Base-by-base conservation (phyloP, 2,113 vertebrate genomes). In the Garra rufa region DNA sequence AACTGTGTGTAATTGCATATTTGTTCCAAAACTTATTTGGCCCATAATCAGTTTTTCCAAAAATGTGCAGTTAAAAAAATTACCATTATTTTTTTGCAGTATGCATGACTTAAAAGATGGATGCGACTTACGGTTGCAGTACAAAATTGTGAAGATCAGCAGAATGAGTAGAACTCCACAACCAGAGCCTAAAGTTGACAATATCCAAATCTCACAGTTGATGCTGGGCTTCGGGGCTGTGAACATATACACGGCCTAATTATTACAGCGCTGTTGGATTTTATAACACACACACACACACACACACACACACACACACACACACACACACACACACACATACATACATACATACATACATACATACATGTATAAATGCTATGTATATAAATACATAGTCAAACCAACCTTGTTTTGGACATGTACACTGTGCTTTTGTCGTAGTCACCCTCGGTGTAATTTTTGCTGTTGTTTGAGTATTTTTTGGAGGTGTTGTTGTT, bases 141-240 rank as follows among this genome's bases (percentile, higher is more conserved):
- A 88, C 2, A 76, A 0, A 13, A 83, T 0, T n/a, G 91, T 93
- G 92, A 90, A 0, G 19, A 89, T 1, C 89, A 98, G 90, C 17
- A 93, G 85, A 0, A 96, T 8, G 2, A 97, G 61, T n/a, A 97
- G 93, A 83, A 96, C 34, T 10, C 85, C 74, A 75, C 94, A 96
- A 82, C 85, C 19, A 0, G 89, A 91, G 0, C 88, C 87, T 78
- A 98, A 75, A 15, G 96, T 93, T 1, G 86, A 88, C 93, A 95
- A 94, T 50, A 98, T 89, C 46, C 91, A 2, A 0, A 65, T 76
- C 34, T 87, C 34, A 74, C 94, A 95, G 8, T 3, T 26, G 24
- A 85, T 8, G 73, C 1, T 6, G 1, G 4, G 0, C 48, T 57
- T 74, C 3, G 0, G 0, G 7, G 4, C 84, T 87, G 41, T 9